These are phyloP conservation scores for Nomada ruficornis DNA, from an alignment of 2,888 invertebrate genomes.

Conservation along the genomic window DNA sequence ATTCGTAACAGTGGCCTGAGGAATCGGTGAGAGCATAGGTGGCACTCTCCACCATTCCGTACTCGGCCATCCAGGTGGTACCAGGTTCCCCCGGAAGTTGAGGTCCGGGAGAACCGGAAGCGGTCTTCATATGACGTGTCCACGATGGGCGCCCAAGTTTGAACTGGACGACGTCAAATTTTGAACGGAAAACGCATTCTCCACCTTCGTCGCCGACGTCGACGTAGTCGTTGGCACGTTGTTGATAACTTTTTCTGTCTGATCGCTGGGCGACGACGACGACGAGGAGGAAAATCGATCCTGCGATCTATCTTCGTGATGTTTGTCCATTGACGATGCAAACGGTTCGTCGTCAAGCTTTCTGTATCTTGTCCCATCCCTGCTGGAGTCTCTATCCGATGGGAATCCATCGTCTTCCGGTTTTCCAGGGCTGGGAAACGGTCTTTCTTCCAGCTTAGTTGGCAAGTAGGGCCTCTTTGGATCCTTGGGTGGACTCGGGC, in stretches of 20 bases:
- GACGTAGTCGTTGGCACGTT: constrained; percentile 42
- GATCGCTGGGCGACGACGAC: constrained; percentile 76
- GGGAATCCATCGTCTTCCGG: constrained; percentile 77
- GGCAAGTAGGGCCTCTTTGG: constrained; percentile 72
- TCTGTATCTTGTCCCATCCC: constrained; percentile 70
- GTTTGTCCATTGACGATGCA: constrained; percentile 60
- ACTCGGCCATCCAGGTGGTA: constrained; percentile 81
- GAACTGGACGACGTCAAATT: constrained; percentile 78
- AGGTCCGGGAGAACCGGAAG: constrained; percentile 91
- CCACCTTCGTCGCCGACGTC: constrained; percentile 67
- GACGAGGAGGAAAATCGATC: constrained; percentile 77
- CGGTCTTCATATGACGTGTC: constrained; percentile 93
- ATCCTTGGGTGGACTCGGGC: constrained; percentile 80
- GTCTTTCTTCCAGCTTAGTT: constrained; percentile 69
- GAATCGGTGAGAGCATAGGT: constrained; percentile 80
- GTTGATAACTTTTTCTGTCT: constrained; percentile 51
- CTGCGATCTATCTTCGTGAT: constrained; percentile 76
- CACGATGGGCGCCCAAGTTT: constrained; percentile 82
- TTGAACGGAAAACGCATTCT: constrained; percentile 81
- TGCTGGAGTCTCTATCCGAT: constrained; percentile 71
- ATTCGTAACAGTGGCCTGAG: constrained; percentile 76
- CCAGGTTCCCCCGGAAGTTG: constrained; percentile 86
- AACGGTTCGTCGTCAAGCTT: constrained; percentile 67
- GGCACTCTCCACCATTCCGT: constrained; percentile 84
- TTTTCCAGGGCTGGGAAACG: constrained; percentile 76